Evolutionary conservation across 1,140 invertebrate species (phyloP).

Genomic region (Drosophila erecta): DNA sequence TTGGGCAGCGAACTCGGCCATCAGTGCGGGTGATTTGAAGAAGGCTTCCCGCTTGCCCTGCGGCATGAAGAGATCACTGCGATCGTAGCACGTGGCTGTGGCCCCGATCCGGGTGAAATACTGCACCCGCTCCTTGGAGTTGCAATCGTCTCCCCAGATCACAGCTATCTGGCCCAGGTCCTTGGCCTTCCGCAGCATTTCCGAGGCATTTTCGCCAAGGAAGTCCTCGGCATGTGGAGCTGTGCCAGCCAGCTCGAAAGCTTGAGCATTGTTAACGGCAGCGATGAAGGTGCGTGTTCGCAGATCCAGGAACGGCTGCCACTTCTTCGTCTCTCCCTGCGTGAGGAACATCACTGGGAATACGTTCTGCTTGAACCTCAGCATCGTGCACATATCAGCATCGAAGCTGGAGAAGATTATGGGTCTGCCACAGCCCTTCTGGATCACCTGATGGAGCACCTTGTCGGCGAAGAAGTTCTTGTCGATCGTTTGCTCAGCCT

Average conservation of each 20-base stretch:
- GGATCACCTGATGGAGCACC: constrained; percentile 90
- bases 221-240: constrained; percentile 96
- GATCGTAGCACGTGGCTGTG: constrained; percentile 97
- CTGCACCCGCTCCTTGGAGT: constrained; percentile 92
- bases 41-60: constrained; percentile 66
- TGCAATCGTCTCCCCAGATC: constrained; percentile 98
- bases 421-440: constrained; percentile 90
- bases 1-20: constrained; percentile 74
- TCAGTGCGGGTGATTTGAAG: constrained; percentile 70
- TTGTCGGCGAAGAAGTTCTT: constrained; percentile 95
- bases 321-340: constrained; percentile 92
- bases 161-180: constrained; percentile 93
- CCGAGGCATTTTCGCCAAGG: constrained; percentile 88
- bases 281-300: constrained; percentile 91
- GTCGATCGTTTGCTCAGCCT: constrained; percentile 95
- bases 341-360: constrained; percentile 97
- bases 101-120: constrained; percentile 94
- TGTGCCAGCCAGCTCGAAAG: constrained; percentile 93
- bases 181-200: constrained; percentile 90
- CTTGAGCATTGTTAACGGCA: constrained; percentile 92
- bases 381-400: constrained; percentile 96
- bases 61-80: constrained; percentile 87
- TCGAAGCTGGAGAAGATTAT: constrained; percentile 98
- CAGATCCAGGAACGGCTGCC: constrained; percentile 92
- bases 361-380: constrained; percentile 96